Conservation (phyloP, 2,113 vertebrate species). For the Antechinus stuartii region DNA sequence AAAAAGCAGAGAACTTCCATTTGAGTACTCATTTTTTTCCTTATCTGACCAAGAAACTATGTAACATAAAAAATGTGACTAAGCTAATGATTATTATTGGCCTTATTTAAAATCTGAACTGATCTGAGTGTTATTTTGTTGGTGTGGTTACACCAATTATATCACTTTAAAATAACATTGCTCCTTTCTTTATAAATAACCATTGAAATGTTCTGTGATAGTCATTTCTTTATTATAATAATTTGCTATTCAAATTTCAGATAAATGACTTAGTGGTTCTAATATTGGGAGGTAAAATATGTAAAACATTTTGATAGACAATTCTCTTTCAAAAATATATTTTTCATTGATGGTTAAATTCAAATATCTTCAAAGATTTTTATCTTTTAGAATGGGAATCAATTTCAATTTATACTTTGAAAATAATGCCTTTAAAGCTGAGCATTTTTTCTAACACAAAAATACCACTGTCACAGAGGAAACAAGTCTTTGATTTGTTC, state of each 20-base stretch:
- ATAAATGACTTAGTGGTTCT: neutral
- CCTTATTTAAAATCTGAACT: neutral
- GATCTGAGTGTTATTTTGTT: neutral
- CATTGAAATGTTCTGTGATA: constrained; percentile 12
- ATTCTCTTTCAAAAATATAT: neutral
- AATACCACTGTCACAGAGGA: neutral
- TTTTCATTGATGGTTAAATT: constrained; percentile 19
- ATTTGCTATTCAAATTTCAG: neutral
- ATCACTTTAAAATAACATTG: constrained; percentile 6
- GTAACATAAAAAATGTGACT: neutral
- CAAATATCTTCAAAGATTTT: constrained; percentile 4
- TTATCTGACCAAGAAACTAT: neutral
- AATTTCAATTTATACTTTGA: neutral
- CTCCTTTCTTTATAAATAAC: neutral
- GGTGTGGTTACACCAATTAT: neutral
- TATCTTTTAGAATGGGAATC: constrained; percentile 35
- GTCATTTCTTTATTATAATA: constrained; percentile 15
- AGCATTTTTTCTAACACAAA: neutral
- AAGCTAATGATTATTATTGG: constrained; percentile 11
- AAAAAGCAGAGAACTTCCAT: neutral
- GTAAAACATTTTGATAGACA: neutral
- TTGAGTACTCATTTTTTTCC: constrained; percentile 12
- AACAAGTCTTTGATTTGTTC: neutral
- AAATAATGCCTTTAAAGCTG: neutral
- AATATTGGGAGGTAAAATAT: neutral